phyloP scores from a whole-genome alignment of 2,113 vertebrate species.

The Melanotaenia duboulayi region DNA sequence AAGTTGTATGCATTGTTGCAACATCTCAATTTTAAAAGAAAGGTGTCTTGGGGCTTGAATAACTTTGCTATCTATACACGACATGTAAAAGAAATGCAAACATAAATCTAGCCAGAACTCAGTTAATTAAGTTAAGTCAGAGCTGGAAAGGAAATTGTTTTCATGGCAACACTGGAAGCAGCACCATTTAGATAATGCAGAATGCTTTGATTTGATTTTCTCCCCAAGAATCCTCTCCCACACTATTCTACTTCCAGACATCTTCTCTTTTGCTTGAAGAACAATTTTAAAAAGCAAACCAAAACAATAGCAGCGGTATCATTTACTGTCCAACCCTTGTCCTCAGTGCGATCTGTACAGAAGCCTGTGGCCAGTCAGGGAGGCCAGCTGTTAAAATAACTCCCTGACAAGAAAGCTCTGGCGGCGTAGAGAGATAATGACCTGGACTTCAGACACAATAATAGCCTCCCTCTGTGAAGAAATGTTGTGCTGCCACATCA shows the following conservation, averaged over 20 bases:
- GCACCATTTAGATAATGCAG: slow-evolving; percentile 15
- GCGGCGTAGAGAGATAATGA: slow-evolving; percentile 64
- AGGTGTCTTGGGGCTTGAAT: slow-evolving; percentile 29
- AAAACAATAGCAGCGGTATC: slow-evolving; percentile 17
- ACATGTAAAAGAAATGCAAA: slow-evolving; percentile 35
- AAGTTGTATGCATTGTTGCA: slow-evolving; percentile 41
- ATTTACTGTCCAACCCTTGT: slow-evolving; percentile 28
- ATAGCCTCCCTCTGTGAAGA: slow-evolving; percentile 47
- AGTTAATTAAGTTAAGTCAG: slow-evolving; percentile 40
- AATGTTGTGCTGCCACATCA: slow-evolving; percentile 52
- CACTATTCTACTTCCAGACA: slow-evolving; percentile 9
- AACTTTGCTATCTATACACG: slow-evolving; percentile 2
- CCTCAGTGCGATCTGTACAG: slow-evolving; percentile 13
- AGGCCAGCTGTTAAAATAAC: slow-evolving; percentile 48
- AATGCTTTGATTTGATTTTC: slow-evolving; percentile 7
- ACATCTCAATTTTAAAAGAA: slow-evolving; percentile 33
- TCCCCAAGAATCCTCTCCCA: slow-evolving; percentile 1
- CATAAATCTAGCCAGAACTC: slow-evolving; percentile 28
- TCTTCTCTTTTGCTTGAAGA: background rate
- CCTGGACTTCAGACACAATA: slow-evolving; percentile 49
- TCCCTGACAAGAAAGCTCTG: slow-evolving; percentile 49
- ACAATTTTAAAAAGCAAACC: slow-evolving; percentile 17
- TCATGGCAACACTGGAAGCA: slow-evolving; percentile 27
- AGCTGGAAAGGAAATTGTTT: slow-evolving; percentile 10
- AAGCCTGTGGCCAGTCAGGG: slow-evolving; percentile 13